Evolutionary conservation across 2,888 invertebrate genomes (phyloP).

Genomic region (Melieria picta): DNA sequence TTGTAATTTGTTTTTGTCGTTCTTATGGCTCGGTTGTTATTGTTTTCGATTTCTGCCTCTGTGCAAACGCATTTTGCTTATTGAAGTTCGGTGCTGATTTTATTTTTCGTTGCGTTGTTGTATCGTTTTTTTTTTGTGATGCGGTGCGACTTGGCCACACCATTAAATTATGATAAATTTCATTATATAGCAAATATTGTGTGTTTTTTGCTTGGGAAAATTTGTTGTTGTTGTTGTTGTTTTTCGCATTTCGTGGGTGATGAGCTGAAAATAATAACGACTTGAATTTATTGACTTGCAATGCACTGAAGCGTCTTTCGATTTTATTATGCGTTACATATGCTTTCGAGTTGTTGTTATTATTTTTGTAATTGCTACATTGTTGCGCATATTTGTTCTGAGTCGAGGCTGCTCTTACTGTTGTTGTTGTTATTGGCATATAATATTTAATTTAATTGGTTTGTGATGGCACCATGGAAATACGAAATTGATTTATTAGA

Average conservation of each 20-base stretch:
- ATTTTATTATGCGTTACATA: too few species aligned
- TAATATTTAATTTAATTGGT: too few species aligned
- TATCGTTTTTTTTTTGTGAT: background rate
- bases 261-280: conserved; percentile 18
- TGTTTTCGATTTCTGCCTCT: conserved; percentile 19
- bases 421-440: too few species aligned
- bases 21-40: background rate
- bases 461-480: too few species aligned
- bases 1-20: too few species aligned
- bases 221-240: conserved; percentile 36
- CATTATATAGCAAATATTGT: conserved; percentile 40
- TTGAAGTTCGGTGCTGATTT: conserved; percentile 11
- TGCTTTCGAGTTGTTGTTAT: too few species aligned
- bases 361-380: too few species aligned
- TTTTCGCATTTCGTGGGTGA: conserved; percentile 20
- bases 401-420: too few species aligned
- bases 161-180: conserved; percentile 59
- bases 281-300: conserved; percentile 22
- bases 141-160: conserved; percentile 20
- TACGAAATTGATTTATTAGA: too few species aligned
- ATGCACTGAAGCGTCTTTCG: conserved; percentile 15
- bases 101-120: conserved; percentile 16
- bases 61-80: conserved; percentile 29
- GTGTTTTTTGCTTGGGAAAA: background rate
- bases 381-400: too few species aligned